These are phyloP conservation scores for Epizoanthus scotinus DNA, from an alignment of 92 coral and sea anemone genomes.

Conservation along the genomic window DNA sequence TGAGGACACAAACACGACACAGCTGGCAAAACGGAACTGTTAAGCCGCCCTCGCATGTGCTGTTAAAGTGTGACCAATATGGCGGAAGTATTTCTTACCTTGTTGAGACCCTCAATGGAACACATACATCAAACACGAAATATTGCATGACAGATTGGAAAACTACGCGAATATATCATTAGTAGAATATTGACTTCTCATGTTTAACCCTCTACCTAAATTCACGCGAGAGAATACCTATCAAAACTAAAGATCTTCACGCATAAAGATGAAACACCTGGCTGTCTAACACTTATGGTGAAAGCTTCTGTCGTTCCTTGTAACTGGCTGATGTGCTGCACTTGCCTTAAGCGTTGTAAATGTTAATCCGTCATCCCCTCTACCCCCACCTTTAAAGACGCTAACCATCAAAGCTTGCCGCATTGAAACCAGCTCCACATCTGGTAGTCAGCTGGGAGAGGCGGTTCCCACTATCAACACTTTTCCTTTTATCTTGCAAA, in stretches of 20 bases:
- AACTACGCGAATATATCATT: no score
- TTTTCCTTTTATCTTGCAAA: not conserved
- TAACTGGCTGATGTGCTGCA: not conserved
- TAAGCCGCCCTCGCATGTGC: not conserved
- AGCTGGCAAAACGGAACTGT: not conserved
- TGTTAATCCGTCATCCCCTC: constrained; percentile 21
- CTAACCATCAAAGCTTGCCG: constrained; percentile 22
- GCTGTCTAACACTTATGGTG: not conserved
- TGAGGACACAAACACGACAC: not conserved
- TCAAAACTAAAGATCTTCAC: not conserved
- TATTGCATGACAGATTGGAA: no score
- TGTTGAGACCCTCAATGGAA: not conserved
- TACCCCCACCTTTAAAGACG: not conserved
- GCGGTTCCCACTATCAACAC: constrained; percentile 18
- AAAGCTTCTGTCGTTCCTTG: constrained; percentile 1
- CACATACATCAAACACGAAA: no score
- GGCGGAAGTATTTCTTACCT: not conserved
- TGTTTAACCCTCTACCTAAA: not conserved
- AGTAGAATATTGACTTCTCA: no score
- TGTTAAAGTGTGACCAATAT: not conserved
- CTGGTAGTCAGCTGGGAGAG: constrained; percentile 23
- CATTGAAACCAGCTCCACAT: not conserved
- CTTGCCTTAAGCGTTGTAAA: constrained; percentile 24
- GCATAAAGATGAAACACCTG: not conserved
- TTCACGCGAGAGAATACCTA: not conserved